phyloP scores from a whole-genome alignment of 2,113 vertebrate species.

The Charadrius vociferus region DNA sequence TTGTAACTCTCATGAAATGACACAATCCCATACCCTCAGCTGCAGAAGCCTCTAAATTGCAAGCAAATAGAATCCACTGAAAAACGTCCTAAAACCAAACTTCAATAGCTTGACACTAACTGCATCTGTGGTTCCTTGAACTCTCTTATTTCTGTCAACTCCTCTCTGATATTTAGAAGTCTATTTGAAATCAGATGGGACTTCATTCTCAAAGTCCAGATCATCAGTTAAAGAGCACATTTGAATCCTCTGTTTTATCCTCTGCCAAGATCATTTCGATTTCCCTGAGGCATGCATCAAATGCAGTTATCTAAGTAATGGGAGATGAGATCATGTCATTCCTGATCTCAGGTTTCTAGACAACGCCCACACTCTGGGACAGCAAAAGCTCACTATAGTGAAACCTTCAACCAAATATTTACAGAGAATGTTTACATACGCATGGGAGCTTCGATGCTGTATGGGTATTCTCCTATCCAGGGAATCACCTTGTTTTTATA shows the following conservation, averaged over 20 bases:
- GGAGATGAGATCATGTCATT: slow-evolving; percentile 66
- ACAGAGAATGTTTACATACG: slow-evolving; percentile 59
- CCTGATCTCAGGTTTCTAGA: slow-evolving; percentile 67
- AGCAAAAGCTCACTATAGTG: slow-evolving; percentile 36
- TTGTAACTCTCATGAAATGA: slow-evolving; percentile 49
- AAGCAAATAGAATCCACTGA: slow-evolving; percentile 53
- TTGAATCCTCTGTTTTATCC: slow-evolving; percentile 63
- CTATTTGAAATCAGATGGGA: slow-evolving; percentile 68
- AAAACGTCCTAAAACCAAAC: slow-evolving; percentile 38
- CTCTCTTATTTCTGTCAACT: slow-evolving; percentile 54
- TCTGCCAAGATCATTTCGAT: slow-evolving; percentile 62
- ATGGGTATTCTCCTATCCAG: slow-evolving; percentile 29
- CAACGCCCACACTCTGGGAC: slow-evolving; percentile 55
- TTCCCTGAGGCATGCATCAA: slow-evolving; percentile 61
- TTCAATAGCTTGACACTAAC: slow-evolving; percentile 67
- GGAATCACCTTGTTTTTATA: slow-evolving; percentile 70
- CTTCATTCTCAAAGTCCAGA: slow-evolving; percentile 63
- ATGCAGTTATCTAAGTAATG: slow-evolving; percentile 65
- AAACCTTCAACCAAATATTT: slow-evolving; percentile 66
- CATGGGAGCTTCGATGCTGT: slow-evolving; percentile 39
- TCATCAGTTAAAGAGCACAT: slow-evolving; percentile 62
- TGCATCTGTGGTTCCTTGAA: slow-evolving; percentile 59
- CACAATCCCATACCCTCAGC: neutral
- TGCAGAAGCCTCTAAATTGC: slow-evolving; percentile 52
- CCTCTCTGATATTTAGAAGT: slow-evolving; percentile 68